These are phyloP conservation scores for Python bivittatus DNA, from an alignment of 2,113 vertebrate genomes.

Conservation along the genomic window DNA sequence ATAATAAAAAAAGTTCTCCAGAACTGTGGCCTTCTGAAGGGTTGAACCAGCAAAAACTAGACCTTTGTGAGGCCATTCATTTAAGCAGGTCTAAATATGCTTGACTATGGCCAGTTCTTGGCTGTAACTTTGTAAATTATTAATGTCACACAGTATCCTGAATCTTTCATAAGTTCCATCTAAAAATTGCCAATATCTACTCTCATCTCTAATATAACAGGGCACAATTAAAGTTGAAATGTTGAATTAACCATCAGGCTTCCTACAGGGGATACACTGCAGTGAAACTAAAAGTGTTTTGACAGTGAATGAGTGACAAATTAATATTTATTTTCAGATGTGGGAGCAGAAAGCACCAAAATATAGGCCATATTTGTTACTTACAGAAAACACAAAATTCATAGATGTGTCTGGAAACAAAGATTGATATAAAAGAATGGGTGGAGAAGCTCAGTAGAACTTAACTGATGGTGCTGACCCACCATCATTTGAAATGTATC, in stretches of 20 bases:
- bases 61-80: no score
- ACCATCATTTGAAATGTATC: neutral
- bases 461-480: neutral
- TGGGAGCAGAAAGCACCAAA: neutral
- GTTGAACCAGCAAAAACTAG: neutral
- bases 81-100: no score
- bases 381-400: neutral
- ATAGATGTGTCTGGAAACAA: neutral
- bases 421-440: neutral
- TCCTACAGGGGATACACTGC: neutral
- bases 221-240: neutral
- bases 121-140: neutral
- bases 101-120: neutral
- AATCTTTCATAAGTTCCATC: neutral
- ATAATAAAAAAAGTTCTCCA: no score
- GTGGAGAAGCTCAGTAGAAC: neutral
- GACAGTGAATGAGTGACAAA: neutral
- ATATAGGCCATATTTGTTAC: neutral
- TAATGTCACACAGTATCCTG: neutral
- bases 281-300: neutral
- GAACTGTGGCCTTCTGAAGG: neutral
- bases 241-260: neutral
- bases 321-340: neutral
- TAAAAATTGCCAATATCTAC: neutral
- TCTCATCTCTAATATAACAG: neutral